Evolutionary conservation across 2,113 vertebrate species (phyloP).

Genomic region (Holacanthus passer): DNA sequence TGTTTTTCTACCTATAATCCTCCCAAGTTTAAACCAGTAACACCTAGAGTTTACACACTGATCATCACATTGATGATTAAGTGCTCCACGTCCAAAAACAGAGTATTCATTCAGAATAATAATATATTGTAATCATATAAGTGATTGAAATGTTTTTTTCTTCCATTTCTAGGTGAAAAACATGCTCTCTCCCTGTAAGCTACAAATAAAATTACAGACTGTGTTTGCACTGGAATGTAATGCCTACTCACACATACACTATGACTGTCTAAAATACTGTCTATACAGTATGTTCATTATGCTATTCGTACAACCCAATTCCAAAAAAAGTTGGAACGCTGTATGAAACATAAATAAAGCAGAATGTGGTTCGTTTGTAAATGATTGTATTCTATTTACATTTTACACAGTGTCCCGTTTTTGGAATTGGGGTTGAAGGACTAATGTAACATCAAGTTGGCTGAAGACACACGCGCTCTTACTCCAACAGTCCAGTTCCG

Average conservation of each 20-base stretch:
- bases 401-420: too few species aligned
- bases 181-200: slow-evolving; percentile 25
- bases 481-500: neutral
- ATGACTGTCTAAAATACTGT: neutral
- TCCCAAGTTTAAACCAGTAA: neutral
- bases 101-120: neutral
- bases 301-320: slow-evolving; percentile 6
- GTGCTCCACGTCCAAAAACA: neutral
- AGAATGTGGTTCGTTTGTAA: too few species aligned
- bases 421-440: too few species aligned
- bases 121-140: neutral
- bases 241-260: neutral
- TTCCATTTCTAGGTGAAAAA: slow-evolving; percentile 1
- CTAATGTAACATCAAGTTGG: neutral
- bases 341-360: too few species aligned
- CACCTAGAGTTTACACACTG: neutral
- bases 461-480: neutral
- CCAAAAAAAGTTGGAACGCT: too few species aligned
- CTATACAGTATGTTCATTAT: neutral
- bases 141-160: neutral
- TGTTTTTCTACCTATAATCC: neutral
- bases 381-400: too few species aligned
- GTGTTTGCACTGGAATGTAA: slow-evolving; percentile 54
- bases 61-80: slow-evolving; percentile 19
- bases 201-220: slow-evolving; percentile 5